Percentiles rank a stretch among this genome's conserved stretches.
Conservation (phyloP, 1,140 invertebrate species). For the Myzus persicae region DNA sequence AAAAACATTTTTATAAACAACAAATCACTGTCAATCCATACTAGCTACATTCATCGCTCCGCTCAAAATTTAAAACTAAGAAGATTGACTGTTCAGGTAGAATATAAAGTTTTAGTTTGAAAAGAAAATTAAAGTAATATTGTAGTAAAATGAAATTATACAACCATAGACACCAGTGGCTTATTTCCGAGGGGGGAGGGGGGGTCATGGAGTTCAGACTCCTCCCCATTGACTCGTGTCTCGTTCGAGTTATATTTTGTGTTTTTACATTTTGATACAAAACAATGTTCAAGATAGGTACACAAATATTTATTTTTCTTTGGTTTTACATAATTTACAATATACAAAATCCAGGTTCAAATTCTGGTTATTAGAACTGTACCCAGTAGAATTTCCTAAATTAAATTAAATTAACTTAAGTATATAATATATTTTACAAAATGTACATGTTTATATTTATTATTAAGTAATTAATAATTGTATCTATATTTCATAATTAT, state of each 20-base stretch:
- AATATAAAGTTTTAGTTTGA: neutral
- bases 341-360: neutral
- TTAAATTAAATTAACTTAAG: neutral
- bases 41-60: too few relatives aligned
- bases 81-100: neutral
- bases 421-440: slow-evolving; percentile 13
- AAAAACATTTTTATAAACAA: too few relatives aligned
- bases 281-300: neutral
- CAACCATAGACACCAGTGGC: too few relatives aligned
- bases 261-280: neutral
- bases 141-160: neutral
- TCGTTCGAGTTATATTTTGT: neutral
- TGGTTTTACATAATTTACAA: slow-evolving; percentile 22
- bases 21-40: too few relatives aligned
- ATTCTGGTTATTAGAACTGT: neutral
- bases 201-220: too few relatives aligned
- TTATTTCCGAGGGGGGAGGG: too few relatives aligned
- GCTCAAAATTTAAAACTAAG: too few relatives aligned
- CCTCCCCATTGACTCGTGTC: neutral
- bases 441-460: neutral
- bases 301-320: slow-evolving; percentile 14
- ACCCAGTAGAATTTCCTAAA: slow-evolving; percentile 15
- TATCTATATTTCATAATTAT: neutral
- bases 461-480: neutral
- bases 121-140: neutral